Evolutionary conservation across 2,888 invertebrate genomes (phyloP).

Genomic region (Hipparchia semele): DNA sequence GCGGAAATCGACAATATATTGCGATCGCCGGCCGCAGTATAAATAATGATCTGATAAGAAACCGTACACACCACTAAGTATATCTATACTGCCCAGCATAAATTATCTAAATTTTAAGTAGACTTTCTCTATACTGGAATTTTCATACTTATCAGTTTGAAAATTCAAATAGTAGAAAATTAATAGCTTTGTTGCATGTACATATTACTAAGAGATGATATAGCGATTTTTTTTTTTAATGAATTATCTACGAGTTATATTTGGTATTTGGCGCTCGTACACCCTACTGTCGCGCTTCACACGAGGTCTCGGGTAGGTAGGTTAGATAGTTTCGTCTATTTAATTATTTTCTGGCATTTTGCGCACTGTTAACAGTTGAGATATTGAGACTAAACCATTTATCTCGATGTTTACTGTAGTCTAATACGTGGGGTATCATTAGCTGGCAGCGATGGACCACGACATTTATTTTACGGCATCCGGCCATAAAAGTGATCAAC

Average conservation of each 20-base stretch:
- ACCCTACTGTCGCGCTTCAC: too few relatives aligned
- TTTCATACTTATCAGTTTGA: not conserved
- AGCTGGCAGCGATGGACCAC: slow-evolving; percentile 76
- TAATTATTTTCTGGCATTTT: too few relatives aligned
- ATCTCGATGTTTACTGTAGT: slow-evolving; percentile 56
- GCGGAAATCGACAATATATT: slow-evolving; percentile 78
- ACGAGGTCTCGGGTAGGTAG: too few relatives aligned
- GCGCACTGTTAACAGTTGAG: too few relatives aligned
- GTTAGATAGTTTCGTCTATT: too few relatives aligned
- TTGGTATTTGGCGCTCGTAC: too few relatives aligned
- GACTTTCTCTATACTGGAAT: not conserved
- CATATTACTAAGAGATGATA: too few relatives aligned
- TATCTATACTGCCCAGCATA: not conserved
- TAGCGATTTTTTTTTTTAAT: too few relatives aligned
- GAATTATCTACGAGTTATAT: too few relatives aligned
- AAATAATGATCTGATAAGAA: slow-evolving; percentile 58
- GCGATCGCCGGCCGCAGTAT: slow-evolving; percentile 62
- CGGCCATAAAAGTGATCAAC: slow-evolving; percentile 83
- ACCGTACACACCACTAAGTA: slow-evolving; percentile 41
- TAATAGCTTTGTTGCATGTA: too few relatives aligned
- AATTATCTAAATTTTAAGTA: not conserved
- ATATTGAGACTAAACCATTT: slow-evolving; percentile 6
- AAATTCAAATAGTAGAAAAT: too few relatives aligned
- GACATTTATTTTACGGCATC: slow-evolving; percentile 83
- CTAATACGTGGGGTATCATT: slow-evolving; percentile 70